Base-by-base conservation (phyloP, 2,797 vertebrate genomes). In the Champsocephalus esox region DNA sequence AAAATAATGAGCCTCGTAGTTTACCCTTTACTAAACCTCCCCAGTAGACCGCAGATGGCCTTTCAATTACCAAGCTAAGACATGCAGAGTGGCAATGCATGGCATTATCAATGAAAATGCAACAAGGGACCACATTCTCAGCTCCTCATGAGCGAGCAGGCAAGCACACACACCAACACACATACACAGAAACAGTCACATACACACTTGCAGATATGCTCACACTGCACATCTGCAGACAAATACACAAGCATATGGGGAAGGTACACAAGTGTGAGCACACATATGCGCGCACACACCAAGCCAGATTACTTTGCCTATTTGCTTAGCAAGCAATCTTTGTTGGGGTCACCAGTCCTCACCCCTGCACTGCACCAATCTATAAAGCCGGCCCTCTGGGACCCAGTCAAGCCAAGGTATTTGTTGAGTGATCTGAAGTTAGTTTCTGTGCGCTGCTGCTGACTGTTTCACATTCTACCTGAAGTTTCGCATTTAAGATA, bases 11-110 rank as follows among this genome's bases (percentile, higher is more conserved):
- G 90, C 76, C 61, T 88, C 8, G 12, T 84, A 88, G 87, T 92
- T 92, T 92, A 92, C 90, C 91, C 89, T 89, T 88, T 90, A 74
- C 90, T 88, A 88, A 92, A 89, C 61, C 85, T 84, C 90, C 86
- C 90, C 90, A 87, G 87, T 86, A 81, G 88, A 88, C 86, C 83
- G 70, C 83, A 88, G 89, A 92, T 93, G 90, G 90, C 91, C 88
- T 92, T 92, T 93, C 87, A 92, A 90, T 92, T 94, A 92, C 85
- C 61, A 66, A 79, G 80, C 73, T 92, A 90, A 92, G 89, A 89
- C 85, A 92, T 88, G 86, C 87, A 91, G 80, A 88, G 86, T 87
- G 78, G 88, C 89, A 84, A 85, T 85, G 84, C 81, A 88, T 91
- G 86, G 82, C 85, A 90, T 90, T 90, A 92, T 92, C 85, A 92